phyloP scores from a whole-genome alignment of 2,797 vertebrate genomes.

The Falco cherrug region DNA sequence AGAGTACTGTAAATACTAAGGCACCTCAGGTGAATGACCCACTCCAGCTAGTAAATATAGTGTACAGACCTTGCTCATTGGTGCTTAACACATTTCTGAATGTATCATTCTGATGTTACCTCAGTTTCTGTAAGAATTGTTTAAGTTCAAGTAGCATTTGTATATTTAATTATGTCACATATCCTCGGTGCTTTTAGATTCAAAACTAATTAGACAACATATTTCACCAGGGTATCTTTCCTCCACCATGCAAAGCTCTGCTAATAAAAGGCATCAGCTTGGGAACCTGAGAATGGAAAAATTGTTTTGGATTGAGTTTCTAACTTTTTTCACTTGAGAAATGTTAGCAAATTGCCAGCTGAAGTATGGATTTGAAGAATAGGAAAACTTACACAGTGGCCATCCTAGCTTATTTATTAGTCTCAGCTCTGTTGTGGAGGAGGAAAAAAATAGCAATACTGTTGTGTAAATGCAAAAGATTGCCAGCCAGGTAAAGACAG shows the following conservation, averaged over 20 bases:
- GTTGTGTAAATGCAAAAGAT: background rate
- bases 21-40: background rate
- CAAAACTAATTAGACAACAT: slow-evolving; percentile 58
- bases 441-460: background rate
- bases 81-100: background rate
- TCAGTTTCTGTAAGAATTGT: slow-evolving; percentile 23
- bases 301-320: slow-evolving; percentile 14
- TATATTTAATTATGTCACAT: slow-evolving; percentile 57
- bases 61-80: background rate
- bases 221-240: slow-evolving; percentile 39
- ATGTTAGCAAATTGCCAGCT: background rate
- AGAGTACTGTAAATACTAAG: background rate
- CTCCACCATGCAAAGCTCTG: background rate
- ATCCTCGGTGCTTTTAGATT: slow-evolving; percentile 42
- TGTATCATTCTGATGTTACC: background rate
- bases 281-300: background rate
- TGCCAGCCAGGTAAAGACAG: background rate
- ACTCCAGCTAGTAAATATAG: background rate
- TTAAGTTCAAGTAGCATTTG: slow-evolving; percentile 27
- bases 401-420: background rate
- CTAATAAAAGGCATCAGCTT: slow-evolving; percentile 19
- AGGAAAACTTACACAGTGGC: background rate
- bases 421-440: background rate
- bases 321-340: slow-evolving; percentile 30
- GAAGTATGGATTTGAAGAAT: background rate